Evolutionary conservation across 2,797 vertebrate genomes (phyloP).

Genomic region (Dryobates pubescens): DNA sequence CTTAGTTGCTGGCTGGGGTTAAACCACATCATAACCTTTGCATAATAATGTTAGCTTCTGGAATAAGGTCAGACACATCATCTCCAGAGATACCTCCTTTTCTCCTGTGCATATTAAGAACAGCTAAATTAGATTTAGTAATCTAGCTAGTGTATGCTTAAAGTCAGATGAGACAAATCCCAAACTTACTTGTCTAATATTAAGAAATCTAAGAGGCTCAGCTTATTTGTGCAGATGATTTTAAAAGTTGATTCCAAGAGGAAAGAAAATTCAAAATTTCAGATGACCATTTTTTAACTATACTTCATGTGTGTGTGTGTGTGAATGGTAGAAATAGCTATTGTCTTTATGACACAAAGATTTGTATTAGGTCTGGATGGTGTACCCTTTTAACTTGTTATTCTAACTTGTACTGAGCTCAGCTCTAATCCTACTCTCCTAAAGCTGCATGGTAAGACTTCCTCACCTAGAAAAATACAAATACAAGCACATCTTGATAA

Average conservation of each 20-base stretch:
- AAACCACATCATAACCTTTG: neutral
- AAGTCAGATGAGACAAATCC: neutral
- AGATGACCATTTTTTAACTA: neutral
- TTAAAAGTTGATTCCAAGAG: neutral
- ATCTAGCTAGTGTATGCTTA: neutral
- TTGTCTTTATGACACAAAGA: neutral
- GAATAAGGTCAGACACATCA: neutral
- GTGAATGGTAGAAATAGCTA: neutral
- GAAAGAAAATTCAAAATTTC: neutral
- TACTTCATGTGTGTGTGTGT: neutral
- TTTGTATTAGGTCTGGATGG: neutral
- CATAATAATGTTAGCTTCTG: neutral
- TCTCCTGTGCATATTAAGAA: neutral
- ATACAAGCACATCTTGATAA: neutral
- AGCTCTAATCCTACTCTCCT: neutral
- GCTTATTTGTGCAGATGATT: neutral
- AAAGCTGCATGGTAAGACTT: neutral
- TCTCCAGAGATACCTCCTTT: neutral
- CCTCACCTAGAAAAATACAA: neutral
- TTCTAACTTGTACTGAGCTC: neutral
- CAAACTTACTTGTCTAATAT: neutral
- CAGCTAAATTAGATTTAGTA: neutral
- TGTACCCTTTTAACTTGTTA: neutral
- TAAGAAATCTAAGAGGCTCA: neutral
- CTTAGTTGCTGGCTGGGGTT: neutral